Evolutionary conservation across 2,888 invertebrate species (phyloP), one percentile per base, ranked within the genome.

Genomic region (Ormyrus pomaceus): DNA sequence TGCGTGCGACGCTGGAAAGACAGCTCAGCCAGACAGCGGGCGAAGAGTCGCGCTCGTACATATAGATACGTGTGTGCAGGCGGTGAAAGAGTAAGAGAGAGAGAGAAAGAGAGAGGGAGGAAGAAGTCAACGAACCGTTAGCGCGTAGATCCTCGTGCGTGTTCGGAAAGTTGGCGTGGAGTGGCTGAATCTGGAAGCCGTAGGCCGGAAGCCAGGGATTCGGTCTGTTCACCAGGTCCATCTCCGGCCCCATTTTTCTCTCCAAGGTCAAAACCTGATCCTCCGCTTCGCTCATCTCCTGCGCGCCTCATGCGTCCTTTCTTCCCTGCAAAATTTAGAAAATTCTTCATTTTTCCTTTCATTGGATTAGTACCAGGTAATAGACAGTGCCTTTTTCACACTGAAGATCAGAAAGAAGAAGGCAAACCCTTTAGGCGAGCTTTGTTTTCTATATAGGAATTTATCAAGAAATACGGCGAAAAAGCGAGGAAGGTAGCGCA

Each of bases 191-290:
- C 87, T 94, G 92, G 92, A 94, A 95, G 86, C 95, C 95, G 89
- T 95, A 95, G 86, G 95, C 95, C 85, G 95, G 95, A 91, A 95
- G 92, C 95, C 95, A 95, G 87, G 95, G 94, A 92, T 94, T 94
- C 88, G 94, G 94, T 86, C 94, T 94, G 86, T 92, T 89, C 83
- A 92, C 89, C 85, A 89, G 85, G 77, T 89, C 87, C 88, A 88
- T 87, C 82, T 89, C 89, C 77, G 85, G 77, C 66, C 83, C 83
- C 82, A 84, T 85, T 56, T 83, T 79, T 80, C 79, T 82, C 78
- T 82, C 83, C 73, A 80, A 79, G 71, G 68, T 82, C 75, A 71
- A 69, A 55, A 70, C 62, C 70, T 72, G 68, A 77, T 72, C 71
- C 64, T 71, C 58, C 76, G 81, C 64, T 48, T 80, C 80, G 80